phyloP scores from a whole-genome alignment of 1,140 invertebrate species.

The Apolygus lucorum region DNA sequence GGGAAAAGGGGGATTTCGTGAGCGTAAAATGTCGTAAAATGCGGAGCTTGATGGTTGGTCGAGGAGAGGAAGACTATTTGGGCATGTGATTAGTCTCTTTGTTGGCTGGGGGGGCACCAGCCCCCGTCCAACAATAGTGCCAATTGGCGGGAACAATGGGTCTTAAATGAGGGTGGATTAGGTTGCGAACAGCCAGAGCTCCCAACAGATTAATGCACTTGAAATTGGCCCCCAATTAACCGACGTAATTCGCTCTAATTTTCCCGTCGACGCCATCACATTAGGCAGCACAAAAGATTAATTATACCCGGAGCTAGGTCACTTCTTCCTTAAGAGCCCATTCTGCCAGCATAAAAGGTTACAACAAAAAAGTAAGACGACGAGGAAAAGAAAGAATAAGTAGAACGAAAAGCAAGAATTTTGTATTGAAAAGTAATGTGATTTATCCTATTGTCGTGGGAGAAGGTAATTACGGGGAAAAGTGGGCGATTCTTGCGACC shows the following conservation, averaged over 20 bases:
- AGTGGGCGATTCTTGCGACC: no score
- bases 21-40: constrained; percentile 1
- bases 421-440: constrained; percentile 23
- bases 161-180: constrained; percentile 6
- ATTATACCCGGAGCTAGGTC: constrained; percentile 14
- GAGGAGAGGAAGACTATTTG: constrained; percentile 19
- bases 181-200: background rate
- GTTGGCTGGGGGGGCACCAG: constrained; percentile 5
- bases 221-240: constrained; percentile 31
- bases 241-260: constrained; percentile 17
- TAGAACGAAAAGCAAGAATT: constrained; percentile 20
- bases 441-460: constrained; percentile 10
- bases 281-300: constrained; percentile 20
- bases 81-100: constrained; percentile 24
- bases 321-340: background rate
- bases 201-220: constrained; percentile 26
- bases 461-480: no score
- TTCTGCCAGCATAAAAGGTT: background rate
- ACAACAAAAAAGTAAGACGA: constrained; percentile 4
- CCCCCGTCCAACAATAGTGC: constrained; percentile 23
- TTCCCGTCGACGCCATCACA: background rate
- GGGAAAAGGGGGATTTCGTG: background rate
- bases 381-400: background rate
- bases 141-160: constrained; percentile 26
- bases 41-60: background rate